A percentile compares a stretch with the other conserved stretches of the same genome.
phyloP scores from a whole-genome alignment of 35 echinoderm and acorn worm genomes.

The Eucidaris tribuloides region DNA sequence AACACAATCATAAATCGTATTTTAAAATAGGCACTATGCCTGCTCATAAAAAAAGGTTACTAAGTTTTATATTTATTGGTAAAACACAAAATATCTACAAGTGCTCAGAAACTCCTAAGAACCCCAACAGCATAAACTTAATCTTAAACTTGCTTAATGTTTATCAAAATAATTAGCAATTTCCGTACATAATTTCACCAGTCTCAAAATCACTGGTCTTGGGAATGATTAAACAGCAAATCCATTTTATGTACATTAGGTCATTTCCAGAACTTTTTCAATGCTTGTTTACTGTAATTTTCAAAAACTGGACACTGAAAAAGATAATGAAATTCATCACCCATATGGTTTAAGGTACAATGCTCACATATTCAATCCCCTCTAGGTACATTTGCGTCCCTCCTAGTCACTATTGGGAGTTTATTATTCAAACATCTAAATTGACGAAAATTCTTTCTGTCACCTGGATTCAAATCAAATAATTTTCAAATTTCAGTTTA shows the following conservation, averaged over 20 bases:
- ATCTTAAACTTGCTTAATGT: no score
- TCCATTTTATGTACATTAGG: neutral
- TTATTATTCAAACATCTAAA: constrained; percentile 11
- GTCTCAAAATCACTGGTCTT: no score
- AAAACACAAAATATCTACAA: no score
- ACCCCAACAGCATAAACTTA: no score
- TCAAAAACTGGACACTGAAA: neutral
- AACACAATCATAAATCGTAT: no score
- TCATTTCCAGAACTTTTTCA: neutral
- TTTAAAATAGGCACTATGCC: no score
- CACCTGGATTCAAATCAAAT: neutral
- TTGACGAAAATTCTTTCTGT: neutral
- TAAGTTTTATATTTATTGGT: no score
- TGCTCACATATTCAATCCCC: neutral
- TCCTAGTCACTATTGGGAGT: neutral
- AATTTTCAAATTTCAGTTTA: neutral
- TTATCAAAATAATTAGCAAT: no score
- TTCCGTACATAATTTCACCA: no score
- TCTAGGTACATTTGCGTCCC: neutral
- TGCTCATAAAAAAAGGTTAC: no score
- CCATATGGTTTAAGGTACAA: neutral
- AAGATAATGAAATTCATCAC: neutral
- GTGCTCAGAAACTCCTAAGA: no score
- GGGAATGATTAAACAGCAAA: neutral
- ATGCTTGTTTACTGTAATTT: neutral